Evolutionary conservation across 2,797 vertebrate genomes (phyloP).

Genomic region (Hydrophis major): DNA sequence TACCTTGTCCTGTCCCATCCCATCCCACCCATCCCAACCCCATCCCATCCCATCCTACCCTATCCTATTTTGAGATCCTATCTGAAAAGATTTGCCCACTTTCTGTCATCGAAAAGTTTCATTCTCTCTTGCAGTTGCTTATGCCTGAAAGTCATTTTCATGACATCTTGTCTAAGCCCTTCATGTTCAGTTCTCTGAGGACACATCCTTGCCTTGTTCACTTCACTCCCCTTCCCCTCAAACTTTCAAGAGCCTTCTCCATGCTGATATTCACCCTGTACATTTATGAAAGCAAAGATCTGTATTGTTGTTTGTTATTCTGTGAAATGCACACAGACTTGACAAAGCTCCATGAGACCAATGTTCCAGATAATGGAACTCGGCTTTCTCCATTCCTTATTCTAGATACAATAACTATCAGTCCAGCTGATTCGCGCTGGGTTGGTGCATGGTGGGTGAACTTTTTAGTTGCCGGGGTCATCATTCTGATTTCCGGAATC

Average conservation of each 20-base stretch:
- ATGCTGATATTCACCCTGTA: neutral
- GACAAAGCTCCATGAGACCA: neutral
- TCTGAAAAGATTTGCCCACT: neutral
- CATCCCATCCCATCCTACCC: no score
- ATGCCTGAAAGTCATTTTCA: neutral
- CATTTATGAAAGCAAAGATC: neutral
- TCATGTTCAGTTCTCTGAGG: neutral
- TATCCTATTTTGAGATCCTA: neutral
- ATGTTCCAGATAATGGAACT: neutral
- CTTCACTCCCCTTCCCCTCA: neutral
- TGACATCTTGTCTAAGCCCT: neutral
- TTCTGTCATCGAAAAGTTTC: neutral
- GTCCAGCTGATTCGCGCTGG: constrained; percentile 86
- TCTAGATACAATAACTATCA: constrained; percentile 84
- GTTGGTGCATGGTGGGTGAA: constrained; percentile 95
- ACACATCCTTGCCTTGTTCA: neutral
- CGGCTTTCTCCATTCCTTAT: constrained; percentile 28
- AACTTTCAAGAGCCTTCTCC: neutral
- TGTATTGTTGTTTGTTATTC: neutral
- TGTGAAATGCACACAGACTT: neutral
- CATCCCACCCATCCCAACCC: no score
- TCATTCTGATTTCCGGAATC: constrained; percentile 76
- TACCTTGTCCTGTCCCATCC: no score
- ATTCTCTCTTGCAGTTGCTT: neutral
- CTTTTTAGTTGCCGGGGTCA: constrained; percentile 78